Evolutionary conservation across 2,797 vertebrate species (phyloP).

Genomic region (Neosilurus mollespiculum): DNA sequence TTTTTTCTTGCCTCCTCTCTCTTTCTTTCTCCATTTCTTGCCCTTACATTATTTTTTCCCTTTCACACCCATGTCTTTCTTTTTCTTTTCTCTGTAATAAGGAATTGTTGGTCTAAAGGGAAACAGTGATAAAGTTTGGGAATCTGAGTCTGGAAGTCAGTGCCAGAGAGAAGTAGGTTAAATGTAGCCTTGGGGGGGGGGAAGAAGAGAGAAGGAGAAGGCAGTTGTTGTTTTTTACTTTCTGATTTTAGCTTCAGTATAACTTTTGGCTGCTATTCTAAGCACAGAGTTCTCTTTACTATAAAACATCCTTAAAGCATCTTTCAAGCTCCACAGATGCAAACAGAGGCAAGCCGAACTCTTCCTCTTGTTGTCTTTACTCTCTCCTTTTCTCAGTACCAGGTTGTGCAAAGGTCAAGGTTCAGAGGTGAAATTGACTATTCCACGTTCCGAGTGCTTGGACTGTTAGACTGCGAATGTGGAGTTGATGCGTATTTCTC

Average conservation of each 20-base stretch:
- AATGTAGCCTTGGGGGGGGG: conserved; percentile 38
- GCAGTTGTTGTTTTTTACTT: conserved; percentile 3
- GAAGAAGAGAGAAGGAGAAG: conserved; percentile 19
- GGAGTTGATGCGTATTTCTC: background rate
- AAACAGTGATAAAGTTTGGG: conserved; percentile 16
- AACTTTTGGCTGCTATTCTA: too few relatives aligned
- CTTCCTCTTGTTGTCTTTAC: background rate
- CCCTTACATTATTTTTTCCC: too few relatives aligned
- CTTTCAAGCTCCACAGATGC: too few relatives aligned
- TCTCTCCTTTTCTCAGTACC: conserved; percentile 23
- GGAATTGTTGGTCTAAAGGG: too few relatives aligned
- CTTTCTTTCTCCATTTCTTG: too few relatives aligned
- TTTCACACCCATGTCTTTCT: too few relatives aligned
- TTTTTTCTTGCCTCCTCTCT: too few relatives aligned
- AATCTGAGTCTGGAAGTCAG: conserved; percentile 46
- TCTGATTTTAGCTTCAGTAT: background rate
- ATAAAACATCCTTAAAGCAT: background rate
- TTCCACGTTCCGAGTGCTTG: conserved; percentile 8
- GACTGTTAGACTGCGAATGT: background rate
- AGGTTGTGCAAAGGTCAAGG: conserved; percentile 29
- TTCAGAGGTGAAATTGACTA: conserved; percentile 20
- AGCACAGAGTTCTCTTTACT: too few relatives aligned
- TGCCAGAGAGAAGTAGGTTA: conserved; percentile 50
- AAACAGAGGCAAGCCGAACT: background rate
- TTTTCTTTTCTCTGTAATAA: too few relatives aligned